Evolutionary conservation across 1,140 invertebrate genomes (phyloP), one percentile per base, ranked within the genome.

Genomic region (Dreissena polymorpha): DNA sequence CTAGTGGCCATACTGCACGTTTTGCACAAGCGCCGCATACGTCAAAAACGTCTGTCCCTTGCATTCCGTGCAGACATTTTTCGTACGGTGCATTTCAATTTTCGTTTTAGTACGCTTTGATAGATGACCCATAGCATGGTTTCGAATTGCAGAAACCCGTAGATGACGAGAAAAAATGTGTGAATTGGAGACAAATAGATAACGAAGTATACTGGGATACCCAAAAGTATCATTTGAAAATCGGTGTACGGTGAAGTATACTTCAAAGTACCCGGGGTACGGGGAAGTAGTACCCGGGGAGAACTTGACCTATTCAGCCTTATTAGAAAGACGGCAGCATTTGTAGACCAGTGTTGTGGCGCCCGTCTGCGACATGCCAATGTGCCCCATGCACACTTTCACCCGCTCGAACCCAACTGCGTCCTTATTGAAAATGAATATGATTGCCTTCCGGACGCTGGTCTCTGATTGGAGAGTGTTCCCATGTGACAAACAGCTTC

Each of bases 21-120:
- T 29, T 21, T 14, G 27, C 75, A 16, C 67, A 67, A 23, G 55
- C 39, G 18, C 49, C 75, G 57, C 75, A 78, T 5, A 64, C 63
- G 14, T 78, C 75, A 18, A 68, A 12, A 16, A 68, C 69, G 13
- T 51, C 25, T 5, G 60, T 78, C 0, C 29, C 21, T 12, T 39
- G 64, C 75, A 78, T 78, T 23, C 29, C 75, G 18, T 65, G 29
- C 50, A 78, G 16, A 51, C 75, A 78, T 55, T 67, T 53, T 12
- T 65, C n/a, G 27, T 27, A 78, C 63, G 16, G 75, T 69, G n/a
- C 49, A 55, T 25, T 78, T 78, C 49, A 78, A 39, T 49, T 29
- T 68, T 12, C 75, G 64, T 25, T 78, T 78, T 13, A 78, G 18
- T 13, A 13, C 29, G 27, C 55, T 23, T 16, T 63, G 75, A 18